Evolutionary conservation across 2,888 invertebrate species (phyloP), one percentile per base, ranked within the genome.

Genomic region (Pachydiplax longipennis): DNA sequence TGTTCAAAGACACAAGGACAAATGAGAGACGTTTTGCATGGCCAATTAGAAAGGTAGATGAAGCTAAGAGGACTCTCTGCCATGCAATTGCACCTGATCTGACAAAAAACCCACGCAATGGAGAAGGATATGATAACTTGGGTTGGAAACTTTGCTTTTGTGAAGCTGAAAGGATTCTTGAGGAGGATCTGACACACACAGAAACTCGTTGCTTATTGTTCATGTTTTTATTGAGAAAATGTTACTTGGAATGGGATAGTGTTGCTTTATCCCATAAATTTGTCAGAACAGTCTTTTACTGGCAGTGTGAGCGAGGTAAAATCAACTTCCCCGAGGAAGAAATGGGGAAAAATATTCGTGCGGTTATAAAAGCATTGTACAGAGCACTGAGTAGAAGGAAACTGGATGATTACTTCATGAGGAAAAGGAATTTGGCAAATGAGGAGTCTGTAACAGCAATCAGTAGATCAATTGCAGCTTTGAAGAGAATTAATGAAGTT

Each of bases 101-200:
- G 18, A 5, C n/a, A 22, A 35, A 61, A 12, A 18, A 35, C 31
- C n/a, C 61, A 3, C 53, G 53, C 0, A 35, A 83, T 15, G 25
- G 25, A 31, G 31, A 73, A 10, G 65, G n/a, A 25, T 10, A 48
- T 58, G 95, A 95, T 90, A 95, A 96, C 91, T 94, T 97, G 35
- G 97, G 98, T 93, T 98, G 98, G 98, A 96, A 96, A 93, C 95
- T 97, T 3, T 95, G 95, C 80, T 98, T 97, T 93, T 97, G 97
- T 0, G 96, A 96, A 91, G 97, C 97, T 0, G 97, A 97, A 93
- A 95, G 96, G 40, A 97, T 96, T 93, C 94, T 98, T 92, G 97
- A 97, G 93, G 96, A 96, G 25, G 96, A 96, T 92, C 94, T 97
- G 93, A 95, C 96, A 0, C 96, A 96, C 93, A 95, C 96, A 0